These are phyloP conservation scores for Chromis chromis DNA, from an alignment of 2,797 vertebrate genomes.

Conservation along the genomic window DNA sequence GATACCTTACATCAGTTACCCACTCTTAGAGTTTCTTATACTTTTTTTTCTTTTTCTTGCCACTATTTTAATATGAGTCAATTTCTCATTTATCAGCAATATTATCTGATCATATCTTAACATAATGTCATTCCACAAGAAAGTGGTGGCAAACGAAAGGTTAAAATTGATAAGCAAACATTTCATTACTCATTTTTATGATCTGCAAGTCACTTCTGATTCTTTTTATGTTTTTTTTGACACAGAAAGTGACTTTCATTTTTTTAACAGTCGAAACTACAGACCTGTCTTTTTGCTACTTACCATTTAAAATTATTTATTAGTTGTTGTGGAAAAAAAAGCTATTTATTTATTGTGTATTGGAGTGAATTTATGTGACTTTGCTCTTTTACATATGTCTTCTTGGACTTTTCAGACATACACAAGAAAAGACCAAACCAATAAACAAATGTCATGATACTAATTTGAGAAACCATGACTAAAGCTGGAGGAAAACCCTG, in stretches of 20 bases:
- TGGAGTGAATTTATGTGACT: neutral
- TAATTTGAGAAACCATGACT: slow-evolving; percentile 44
- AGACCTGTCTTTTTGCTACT: neutral
- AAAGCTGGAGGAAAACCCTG: slow-evolving; percentile 39
- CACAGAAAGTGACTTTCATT: too few relatives aligned
- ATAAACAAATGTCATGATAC: neutral
- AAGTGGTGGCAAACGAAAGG: neutral
- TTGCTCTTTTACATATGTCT: neutral
- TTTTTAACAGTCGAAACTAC: neutral
- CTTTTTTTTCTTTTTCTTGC: neutral
- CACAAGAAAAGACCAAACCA: neutral
- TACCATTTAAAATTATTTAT: slow-evolving; percentile 10
- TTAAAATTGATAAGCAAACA: too few relatives aligned
- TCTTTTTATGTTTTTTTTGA: neutral
- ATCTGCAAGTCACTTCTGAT: neutral
- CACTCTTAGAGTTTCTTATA: neutral
- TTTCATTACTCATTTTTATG: too few relatives aligned
- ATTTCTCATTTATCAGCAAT: neutral
- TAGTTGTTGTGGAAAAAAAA: neutral
- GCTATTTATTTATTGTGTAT: slow-evolving; percentile 25
- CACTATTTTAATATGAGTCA: neutral
- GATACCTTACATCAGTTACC: neutral
- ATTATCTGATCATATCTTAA: neutral
- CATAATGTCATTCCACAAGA: neutral
- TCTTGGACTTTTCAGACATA: slow-evolving; percentile 1